A percentile compares a stretch with the other conserved stretches of the same genome.
phyloP scores from a whole-genome alignment of 2,888 invertebrate species.

The Omphaloscelis lunosa region DNA sequence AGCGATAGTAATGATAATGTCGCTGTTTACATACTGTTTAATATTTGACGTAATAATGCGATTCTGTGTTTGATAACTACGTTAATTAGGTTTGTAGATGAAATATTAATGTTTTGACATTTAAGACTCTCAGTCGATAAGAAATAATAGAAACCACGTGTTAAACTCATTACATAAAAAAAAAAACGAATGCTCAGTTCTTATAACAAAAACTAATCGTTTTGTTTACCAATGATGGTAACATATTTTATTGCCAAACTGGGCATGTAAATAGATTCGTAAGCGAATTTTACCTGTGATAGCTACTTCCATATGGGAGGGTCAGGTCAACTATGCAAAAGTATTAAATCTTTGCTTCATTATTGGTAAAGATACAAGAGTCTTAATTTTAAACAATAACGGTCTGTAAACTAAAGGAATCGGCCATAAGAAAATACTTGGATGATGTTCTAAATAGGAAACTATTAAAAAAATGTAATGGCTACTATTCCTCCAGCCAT shows the following conservation, averaged over 20 bases:
- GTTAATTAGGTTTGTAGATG: constrained; percentile 40
- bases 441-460: not conserved
- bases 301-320: too few species aligned
- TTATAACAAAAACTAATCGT: too few species aligned
- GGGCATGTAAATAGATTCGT: too few species aligned
- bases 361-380: too few species aligned
- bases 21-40: constrained; percentile 61
- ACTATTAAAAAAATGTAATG: not conserved
- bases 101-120: constrained; percentile 28
- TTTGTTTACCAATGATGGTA: too few species aligned
- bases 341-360: too few species aligned
- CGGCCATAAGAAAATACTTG: not conserved
- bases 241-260: too few species aligned
- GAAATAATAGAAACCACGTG: not conserved
- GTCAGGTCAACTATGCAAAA: too few species aligned
- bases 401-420: too few species aligned
- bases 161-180: not conserved
- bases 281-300: too few species aligned
- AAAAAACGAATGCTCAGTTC: too few species aligned
- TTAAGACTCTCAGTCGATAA: not conserved
- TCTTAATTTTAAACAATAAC: too few species aligned
- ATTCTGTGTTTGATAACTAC: constrained; percentile 57
- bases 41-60: constrained; percentile 67
- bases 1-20: constrained; percentile 60
- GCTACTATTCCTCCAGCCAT: not conserved